Evolutionary conservation across 2,888 invertebrate species (phyloP), one percentile per base, ranked within the genome.

Genomic region (Hyalella azteca): DNA sequence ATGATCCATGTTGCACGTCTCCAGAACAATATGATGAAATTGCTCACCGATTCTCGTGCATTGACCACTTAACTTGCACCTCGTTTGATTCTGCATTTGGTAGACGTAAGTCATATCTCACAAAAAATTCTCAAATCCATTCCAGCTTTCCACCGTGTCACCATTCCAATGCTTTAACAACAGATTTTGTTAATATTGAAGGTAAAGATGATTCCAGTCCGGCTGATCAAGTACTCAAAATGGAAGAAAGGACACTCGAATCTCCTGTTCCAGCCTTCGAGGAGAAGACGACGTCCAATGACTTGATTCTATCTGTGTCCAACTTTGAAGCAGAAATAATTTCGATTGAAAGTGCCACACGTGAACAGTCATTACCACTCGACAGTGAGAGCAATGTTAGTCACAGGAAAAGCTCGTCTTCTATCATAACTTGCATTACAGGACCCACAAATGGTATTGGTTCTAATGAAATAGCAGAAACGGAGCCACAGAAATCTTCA

Each of bases 181-280:
- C 3, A 32, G 19, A 19, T 66, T 15, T 13, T 39, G 39, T 39
- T 15, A 36, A 13, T n/a, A 66, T 66, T 66, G 66, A 19, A 19
- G 5, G 32, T 39, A 29, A 66, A 32, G 39, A 66, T 66, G 66
- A 66, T 39, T 66, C 66, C 66, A 66, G 66, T 29, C 66, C 13
- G 36, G 32, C 66, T 66, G n/a, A 66, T 19, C 13, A 66, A 36
- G 19, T 29, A 66, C 19, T 66, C 29, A 36, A 36, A 36, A 66
- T 66, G 66, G 66, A 66, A 66, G 36, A 66, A 19, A 66, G 36
- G 19, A 36, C 36, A 36, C 32, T 36, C 36, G 66, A 66, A 36
- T 29, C 36, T 66, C 0, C n/a, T 66, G 36, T 66, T 66, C 29
- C 66, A 66, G 36, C 66, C 66, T 5, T n/a, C 39, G 13, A 66